Percentiles rank a stretch among this genome's conserved stretches.
Conservation (phyloP, 2,888 invertebrate genomes). For the Nudaria mundana region DNA sequence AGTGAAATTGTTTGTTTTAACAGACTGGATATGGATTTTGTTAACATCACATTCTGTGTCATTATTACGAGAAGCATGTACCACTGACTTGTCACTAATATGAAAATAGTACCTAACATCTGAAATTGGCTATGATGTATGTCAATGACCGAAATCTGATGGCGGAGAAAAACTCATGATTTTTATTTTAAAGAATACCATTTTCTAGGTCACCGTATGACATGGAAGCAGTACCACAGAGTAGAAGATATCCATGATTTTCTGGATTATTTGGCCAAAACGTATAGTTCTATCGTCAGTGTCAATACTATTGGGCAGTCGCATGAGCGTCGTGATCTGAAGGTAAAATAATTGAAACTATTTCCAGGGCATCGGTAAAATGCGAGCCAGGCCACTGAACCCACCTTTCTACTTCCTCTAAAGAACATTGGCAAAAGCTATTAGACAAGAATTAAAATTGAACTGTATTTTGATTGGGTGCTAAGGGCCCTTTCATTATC, state of each 20-base stretch:
- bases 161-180: not conserved
- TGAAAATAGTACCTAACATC: constrained; percentile 1
- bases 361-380: too few species aligned
- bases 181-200: not conserved
- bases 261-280: constrained; percentile 88
- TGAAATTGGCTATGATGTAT: too few species aligned
- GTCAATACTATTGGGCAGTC: constrained; percentile 89
- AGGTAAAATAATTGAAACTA: constrained; percentile 81
- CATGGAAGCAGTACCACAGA: constrained; percentile 91
- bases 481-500: too few species aligned
- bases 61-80: not conserved
- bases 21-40: constrained; percentile 21
- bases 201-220: constrained; percentile 79
- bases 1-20: constrained; percentile 14
- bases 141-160: too few species aligned
- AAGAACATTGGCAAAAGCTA: too few species aligned
- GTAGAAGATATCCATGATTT: constrained; percentile 88
- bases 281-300: constrained; percentile 87
- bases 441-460: too few species aligned
- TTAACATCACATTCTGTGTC: constrained; percentile 23
- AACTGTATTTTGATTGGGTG: too few species aligned
- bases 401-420: too few species aligned
- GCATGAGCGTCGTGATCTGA: constrained; percentile 86
- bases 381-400: too few species aligned
- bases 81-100: constrained; percentile 21